Conservation (phyloP, 2,797 vertebrate genomes). For the Aulostomus chinensis region DNA sequence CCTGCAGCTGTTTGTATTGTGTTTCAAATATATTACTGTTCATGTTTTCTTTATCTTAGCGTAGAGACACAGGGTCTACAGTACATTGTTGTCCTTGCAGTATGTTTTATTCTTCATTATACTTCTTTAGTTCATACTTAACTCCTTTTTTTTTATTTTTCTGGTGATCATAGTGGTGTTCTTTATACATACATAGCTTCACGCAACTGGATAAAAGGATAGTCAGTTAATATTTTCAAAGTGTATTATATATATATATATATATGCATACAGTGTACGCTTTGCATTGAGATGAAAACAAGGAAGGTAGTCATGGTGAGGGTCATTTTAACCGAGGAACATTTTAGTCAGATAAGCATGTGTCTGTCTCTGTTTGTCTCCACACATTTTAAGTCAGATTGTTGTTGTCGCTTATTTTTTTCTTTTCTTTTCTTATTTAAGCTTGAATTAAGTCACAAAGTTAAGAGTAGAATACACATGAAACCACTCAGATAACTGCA, state of each 20-base stretch:
- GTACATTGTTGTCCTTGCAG: conserved; percentile 72
- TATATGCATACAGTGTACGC: conserved; percentile 36
- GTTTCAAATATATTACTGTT: conserved; percentile 76
- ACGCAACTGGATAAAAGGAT: conserved; percentile 62
- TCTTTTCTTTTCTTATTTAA: conserved; percentile 32
- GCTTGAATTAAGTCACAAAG: conserved; percentile 61
- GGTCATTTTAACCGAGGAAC: conserved; percentile 53
- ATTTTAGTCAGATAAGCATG: conserved; percentile 44
- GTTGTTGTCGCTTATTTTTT: background rate
- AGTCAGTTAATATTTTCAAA: conserved; percentile 59
- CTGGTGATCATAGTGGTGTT: conserved; percentile 72
- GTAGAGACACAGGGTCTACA: conserved; percentile 78
- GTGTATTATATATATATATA: conserved; percentile 55
- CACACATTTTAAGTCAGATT: conserved; percentile 58
- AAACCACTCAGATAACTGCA: conserved; percentile 58
- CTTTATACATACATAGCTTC: conserved; percentile 70
- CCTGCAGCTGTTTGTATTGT: conserved; percentile 77
- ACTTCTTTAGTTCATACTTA: conserved; percentile 63
- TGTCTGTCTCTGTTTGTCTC: conserved; percentile 61
- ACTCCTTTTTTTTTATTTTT: conserved; percentile 45
- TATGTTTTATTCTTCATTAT: conserved; percentile 72
- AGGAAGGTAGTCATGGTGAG: conserved; percentile 55
- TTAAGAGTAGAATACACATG: conserved; percentile 51
- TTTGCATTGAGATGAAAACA: conserved; percentile 66
- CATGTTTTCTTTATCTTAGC: conserved; percentile 76